These are phyloP conservation scores for Carabus problematicus DNA, from an alignment of 2,888 invertebrate species.

Conservation along the genomic window DNA sequence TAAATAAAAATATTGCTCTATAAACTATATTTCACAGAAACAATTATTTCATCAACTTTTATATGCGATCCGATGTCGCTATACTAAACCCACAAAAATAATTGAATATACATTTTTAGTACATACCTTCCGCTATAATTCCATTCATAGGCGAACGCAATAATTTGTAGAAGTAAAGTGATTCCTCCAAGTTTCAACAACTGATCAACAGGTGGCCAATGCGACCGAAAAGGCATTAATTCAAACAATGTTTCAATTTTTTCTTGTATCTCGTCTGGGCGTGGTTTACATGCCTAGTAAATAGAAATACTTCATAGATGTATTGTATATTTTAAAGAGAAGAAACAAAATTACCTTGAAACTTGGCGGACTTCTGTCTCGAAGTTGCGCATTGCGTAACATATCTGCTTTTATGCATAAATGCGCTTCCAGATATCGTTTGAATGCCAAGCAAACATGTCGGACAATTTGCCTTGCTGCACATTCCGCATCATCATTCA, in stretches of 20 bases:
- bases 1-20: not conserved
- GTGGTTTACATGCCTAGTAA: constrained; percentile 68
- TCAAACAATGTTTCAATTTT: constrained; percentile 84
- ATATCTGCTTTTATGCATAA: constrained; percentile 80
- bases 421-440: constrained; percentile 92
- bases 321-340: not conserved
- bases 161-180: constrained; percentile 80
- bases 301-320: not conserved
- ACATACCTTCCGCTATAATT: constrained; percentile 80
- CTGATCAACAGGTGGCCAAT: constrained; percentile 91
- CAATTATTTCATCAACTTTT: not conserved
- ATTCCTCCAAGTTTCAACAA: constrained; percentile 85
- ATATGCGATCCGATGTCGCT: no score
- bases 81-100: no score
- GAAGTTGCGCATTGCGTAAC: constrained; percentile 65
- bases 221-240: constrained; percentile 74
- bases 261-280: constrained; percentile 84
- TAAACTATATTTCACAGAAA: no score
- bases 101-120: no score
- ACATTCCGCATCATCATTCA: constrained; percentile 88
- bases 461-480: constrained; percentile 89
- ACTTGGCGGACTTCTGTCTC: constrained; percentile 58
- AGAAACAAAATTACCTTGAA: constrained; percentile 56
- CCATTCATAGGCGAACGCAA: constrained; percentile 92
- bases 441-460: constrained; percentile 88